These are phyloP conservation scores for Hypanus sabinus DNA, from an alignment of 2,113 vertebrate species.

Conservation along the genomic window DNA sequence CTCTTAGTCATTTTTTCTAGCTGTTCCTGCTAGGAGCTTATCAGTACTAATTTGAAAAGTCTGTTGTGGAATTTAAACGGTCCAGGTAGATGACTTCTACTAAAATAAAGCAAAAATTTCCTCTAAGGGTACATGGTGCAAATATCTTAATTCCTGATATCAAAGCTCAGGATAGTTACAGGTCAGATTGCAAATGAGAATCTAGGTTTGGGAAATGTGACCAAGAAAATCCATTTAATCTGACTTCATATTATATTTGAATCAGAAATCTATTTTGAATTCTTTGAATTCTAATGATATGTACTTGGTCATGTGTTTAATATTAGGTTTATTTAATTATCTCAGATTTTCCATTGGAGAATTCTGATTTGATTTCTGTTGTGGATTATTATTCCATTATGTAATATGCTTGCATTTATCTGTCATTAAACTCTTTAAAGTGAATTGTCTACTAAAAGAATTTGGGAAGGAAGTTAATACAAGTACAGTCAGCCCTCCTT, in stretches of 20 bases:
- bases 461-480: background rate
- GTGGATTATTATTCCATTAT: background rate
- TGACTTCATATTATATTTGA: background rate
- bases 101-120: background rate
- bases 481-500: no score
- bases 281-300: background rate
- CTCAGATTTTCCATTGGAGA: background rate
- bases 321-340: background rate
- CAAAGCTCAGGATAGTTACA: background rate
- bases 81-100: background rate
- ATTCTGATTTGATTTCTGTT: background rate
- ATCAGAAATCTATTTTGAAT: background rate
- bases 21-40: background rate
- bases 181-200: background rate
- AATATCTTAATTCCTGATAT: background rate
- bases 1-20: background rate
- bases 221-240: background rate
- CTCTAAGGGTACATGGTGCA: background rate
- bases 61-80: background rate
- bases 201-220: background rate
- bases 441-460: background rate
- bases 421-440: background rate
- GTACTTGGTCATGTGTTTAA: background rate
- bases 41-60: background rate
- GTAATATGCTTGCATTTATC: background rate